Evolutionary conservation across 2,888 invertebrate species (phyloP), one percentile per base, ranked within the genome.

Genomic region (Dasysyrphus tricinctus): DNA sequence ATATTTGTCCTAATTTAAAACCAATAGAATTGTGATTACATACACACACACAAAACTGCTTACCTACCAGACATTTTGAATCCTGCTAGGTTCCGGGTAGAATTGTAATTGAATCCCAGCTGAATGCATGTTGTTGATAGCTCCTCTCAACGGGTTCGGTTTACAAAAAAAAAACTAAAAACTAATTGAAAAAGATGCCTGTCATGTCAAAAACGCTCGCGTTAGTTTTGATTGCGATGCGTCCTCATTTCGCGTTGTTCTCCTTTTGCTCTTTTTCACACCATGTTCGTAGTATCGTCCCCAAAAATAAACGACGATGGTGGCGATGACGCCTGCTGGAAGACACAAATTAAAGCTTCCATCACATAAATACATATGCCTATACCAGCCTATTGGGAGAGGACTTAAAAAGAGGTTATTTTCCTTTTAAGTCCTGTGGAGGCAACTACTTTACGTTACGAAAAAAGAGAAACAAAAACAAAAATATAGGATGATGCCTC

Each of bases 151-250:
- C 61, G 67, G 44, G 47, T 74, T 80, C 34, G 69, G 65, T 34
- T 67, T 51, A 5, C 51, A 7, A 47, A 85, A 37, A 54, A 14
- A 29, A 84, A 85, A 70, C 56, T 29, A n/a, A 69, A 67, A 67
- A 67, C 47, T 77, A 85, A 85, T 85, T 80, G 77, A 80, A 85
- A 85, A 85, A 74, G 69, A 80, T 63, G 63, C 76, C 56, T 80
- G 85, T 85, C 85, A 80, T 73, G 85, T 80, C 80, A 74, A 85
- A 80, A 51, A 51, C n/a, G n/a, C 14, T 67, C 63, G 80, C 24
- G 63, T 81, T 81, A 61, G 74, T 74, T 81, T 85, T 78, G 69
- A 80, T 77, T 77, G 77, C 80, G 14, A 74, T 69, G 73, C 77
- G 85, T 77, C 74, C 80, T 81, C 74, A 80, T 81, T 77, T 81